phyloP scores from a whole-genome alignment of 2,888 invertebrate species.

The Rosalia funebris region DNA sequence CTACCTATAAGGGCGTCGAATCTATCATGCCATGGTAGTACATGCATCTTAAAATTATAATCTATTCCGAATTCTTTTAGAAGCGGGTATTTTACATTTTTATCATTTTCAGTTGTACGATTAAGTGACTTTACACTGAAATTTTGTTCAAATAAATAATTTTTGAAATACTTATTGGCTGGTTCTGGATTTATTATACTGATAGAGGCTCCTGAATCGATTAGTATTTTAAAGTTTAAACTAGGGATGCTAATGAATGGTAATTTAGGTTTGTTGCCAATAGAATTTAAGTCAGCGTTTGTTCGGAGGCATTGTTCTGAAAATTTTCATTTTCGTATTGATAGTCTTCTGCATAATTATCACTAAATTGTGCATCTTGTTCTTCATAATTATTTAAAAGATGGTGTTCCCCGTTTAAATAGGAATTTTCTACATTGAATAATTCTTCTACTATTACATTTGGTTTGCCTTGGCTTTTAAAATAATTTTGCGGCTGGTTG shows the following conservation, averaged over 20 bases:
- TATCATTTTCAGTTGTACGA: neutral
- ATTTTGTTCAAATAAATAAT: neutral
- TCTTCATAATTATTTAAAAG: neutral
- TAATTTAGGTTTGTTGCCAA: slow-evolving; percentile 36
- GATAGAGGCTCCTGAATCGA: slow-evolving; percentile 29
- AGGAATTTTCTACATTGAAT: neutral
- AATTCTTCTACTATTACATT: neutral
- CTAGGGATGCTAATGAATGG: slow-evolving; percentile 28
- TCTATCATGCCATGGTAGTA: slow-evolving; percentile 4
- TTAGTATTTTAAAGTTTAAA: slow-evolving; percentile 25
- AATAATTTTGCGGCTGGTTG: too few species aligned
- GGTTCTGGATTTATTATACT: slow-evolving; percentile 22
- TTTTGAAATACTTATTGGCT: slow-evolving; percentile 16
- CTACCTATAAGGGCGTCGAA: slow-evolving; percentile 11
- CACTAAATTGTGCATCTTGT: neutral
- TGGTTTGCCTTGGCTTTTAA: too few species aligned
- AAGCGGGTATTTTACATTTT: neutral
- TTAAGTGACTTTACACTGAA: neutral
- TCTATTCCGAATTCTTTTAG: neutral
- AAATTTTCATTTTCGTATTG: neutral
- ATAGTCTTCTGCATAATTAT: neutral
- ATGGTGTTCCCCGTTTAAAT: neutral
- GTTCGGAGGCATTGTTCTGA: neutral
- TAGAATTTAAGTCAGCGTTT: slow-evolving; percentile 8
- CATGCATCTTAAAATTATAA: neutral